Conservation (phyloP, 2,113 vertebrate genomes). For the Crotophaga sulcirostris region DNA sequence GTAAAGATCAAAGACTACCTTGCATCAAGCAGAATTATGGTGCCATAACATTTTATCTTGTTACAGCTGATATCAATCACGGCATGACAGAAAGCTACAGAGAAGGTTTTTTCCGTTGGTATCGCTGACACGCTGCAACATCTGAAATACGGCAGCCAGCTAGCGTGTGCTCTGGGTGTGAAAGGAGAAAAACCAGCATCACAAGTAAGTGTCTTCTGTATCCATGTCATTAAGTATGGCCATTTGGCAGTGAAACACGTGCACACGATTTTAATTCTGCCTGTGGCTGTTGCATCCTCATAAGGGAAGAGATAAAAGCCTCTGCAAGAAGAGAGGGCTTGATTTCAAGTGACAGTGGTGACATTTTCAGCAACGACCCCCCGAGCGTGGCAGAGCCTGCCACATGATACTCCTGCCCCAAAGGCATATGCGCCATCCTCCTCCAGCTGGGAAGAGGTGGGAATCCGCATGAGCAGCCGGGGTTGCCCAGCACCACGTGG, state of each 20-base stretch:
- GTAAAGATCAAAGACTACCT: conserved; percentile 77
- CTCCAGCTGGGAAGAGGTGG: not conserved
- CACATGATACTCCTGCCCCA: not conserved
- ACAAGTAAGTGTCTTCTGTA: not conserved
- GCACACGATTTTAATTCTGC: not conserved
- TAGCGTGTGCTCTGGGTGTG: conserved; percentile 19
- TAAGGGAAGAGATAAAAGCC: not conserved
- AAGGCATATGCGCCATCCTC: not conserved
- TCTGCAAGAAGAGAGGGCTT: not conserved
- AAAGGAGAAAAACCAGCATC: conserved; percentile 3
- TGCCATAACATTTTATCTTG: conserved; percentile 76
- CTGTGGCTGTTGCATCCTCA: not conserved
- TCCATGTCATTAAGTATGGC: not conserved
- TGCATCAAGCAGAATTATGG: conserved; percentile 74
- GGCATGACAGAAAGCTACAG: conserved; percentile 53
- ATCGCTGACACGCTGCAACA: conserved; percentile 48
- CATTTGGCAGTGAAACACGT: not conserved
- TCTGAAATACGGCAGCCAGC: conserved; percentile 48
- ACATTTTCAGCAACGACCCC: conserved; percentile 1
- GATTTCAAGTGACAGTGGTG: conserved; percentile 34
- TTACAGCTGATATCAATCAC: conserved; percentile 76
- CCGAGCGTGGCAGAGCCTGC: not conserved
- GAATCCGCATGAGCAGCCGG: not conserved
- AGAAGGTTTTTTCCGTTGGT: conserved; percentile 49
- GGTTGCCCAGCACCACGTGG: not conserved